Conservation (phyloP, 2,888 invertebrate species). For the Perizoma affinitatum region DNA sequence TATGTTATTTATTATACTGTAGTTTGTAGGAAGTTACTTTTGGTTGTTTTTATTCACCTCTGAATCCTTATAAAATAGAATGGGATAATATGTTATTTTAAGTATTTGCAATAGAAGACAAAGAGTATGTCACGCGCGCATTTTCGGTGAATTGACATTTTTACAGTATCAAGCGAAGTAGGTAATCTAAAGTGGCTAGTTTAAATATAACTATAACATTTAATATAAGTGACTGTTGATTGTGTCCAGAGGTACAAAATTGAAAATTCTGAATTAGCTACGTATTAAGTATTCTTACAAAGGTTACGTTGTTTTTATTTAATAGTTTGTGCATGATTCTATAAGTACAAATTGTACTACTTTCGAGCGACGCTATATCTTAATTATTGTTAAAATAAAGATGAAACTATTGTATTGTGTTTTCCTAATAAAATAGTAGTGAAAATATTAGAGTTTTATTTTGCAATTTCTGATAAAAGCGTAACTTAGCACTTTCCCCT, state of each 20-base stretch:
- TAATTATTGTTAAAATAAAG: conserved; percentile 75
- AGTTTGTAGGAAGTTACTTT: too few relatives aligned
- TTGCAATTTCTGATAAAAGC: conserved; percentile 6
- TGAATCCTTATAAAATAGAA: too few relatives aligned
- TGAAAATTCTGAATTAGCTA: conserved; percentile 41
- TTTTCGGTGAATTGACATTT: too few relatives aligned
- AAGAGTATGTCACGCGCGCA: too few relatives aligned
- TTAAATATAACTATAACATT: conserved; percentile 20
- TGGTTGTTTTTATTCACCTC: too few relatives aligned
- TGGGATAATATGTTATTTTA: too few relatives aligned
- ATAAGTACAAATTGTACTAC: conserved; percentile 68
- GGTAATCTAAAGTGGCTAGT: neutral
- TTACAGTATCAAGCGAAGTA: neutral
- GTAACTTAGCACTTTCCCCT: too few relatives aligned
- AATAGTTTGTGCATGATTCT: conserved; percentile 67
- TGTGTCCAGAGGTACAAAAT: conserved; percentile 55
- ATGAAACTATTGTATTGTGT: conserved; percentile 77
- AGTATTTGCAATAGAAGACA: too few relatives aligned
- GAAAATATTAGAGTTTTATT: conserved; percentile 65
- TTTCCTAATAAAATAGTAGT: conserved; percentile 80
- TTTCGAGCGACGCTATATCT: conserved; percentile 61
- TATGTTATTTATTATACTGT: too few relatives aligned
- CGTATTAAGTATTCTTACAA: conserved; percentile 48
- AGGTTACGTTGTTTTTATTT: conserved; percentile 65
- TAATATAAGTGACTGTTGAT: conserved; percentile 49